Base-by-base conservation (phyloP, 2,797 vertebrate genomes). In the Amblyraja radiata region DNA sequence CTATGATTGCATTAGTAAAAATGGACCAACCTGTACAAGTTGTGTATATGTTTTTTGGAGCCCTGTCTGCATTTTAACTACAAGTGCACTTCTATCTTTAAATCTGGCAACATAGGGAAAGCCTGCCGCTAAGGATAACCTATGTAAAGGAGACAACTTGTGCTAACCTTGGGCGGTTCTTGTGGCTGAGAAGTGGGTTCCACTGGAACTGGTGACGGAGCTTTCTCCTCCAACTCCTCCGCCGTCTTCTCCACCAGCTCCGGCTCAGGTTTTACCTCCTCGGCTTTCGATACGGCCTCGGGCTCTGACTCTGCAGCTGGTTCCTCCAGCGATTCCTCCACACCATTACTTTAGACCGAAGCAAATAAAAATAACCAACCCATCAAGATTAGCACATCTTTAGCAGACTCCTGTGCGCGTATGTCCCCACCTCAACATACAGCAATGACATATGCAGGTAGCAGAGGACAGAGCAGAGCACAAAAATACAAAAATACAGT, bases 311-410 rank as follows among this genome's bases (percentile, higher is more conserved):
- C 98, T 81, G 96, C 96, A 94, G 96, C 96, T 0, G 97, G 96
- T 94, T 99, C 98, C 95, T 99, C 98, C 95, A 99, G 97, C 0
- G 97, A 95, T 93, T 99, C 98, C 95, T 99, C 98, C 93, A 99
- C 97, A 32, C 98, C 98, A 95, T 99, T 99, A 90, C 98, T 99
- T 94, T 18, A 9, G 65, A 79, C 1, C 8, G 6, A 88, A 58
- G 3, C 28, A 32, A 14, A 81, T 6, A n/a, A 32, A 11, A 25
- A n/a, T 46, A n/a, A 93, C 54, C 11, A 28, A 80, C 46, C 46
- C 46, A 54, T 58, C n/a, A 81, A 65, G 18, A 36, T 18, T 25
- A 23, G 54, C 58, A 14, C 10, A 6, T n/a, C 16, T 32, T 63
- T n/a, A 61, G 18, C 28, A 88, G 36, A 88, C 10, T 6, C 23